Conservation (phyloP, 2,888 invertebrate genomes). For the Chaetogeoica ovagalla region DNA sequence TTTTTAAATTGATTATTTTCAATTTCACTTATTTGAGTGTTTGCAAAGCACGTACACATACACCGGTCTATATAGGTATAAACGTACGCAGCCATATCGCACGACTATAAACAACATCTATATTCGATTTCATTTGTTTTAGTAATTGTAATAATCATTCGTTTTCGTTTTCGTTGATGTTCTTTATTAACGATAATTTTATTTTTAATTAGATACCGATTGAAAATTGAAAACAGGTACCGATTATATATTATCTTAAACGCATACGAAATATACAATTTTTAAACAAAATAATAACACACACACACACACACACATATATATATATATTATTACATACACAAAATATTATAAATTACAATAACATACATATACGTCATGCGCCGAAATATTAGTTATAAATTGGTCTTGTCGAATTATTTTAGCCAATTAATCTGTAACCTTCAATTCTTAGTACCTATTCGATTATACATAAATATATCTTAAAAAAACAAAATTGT, state of each 20-base stretch:
- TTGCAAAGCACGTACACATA: slow-evolving; percentile 32
- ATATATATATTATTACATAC: no score
- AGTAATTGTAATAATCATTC: slow-evolving; percentile 21
- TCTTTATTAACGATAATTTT: not conserved
- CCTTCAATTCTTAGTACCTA: no score
- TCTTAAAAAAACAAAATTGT: no score
- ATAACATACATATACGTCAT: no score
- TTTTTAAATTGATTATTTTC: slow-evolving; percentile 27
- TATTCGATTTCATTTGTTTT: slow-evolving; percentile 41
- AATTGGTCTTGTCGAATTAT: no score
- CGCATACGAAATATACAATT: no score
- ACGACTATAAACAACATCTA: not conserved
- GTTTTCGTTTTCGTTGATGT: slow-evolving; percentile 5
- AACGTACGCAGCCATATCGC: not conserved
- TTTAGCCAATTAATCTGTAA: no score
- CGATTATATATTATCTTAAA: not conserved
- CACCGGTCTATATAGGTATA: not conserved
- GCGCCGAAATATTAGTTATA: no score
- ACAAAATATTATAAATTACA: no score
- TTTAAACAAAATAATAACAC: no score
- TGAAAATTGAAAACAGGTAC: not conserved
- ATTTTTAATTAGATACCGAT: not conserved
- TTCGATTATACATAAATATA: no score
- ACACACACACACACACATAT: no score
- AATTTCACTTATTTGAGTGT: slow-evolving; percentile 29